Conservation (phyloP, 2,888 invertebrate species). For the Steinernema carpocapsae region DNA sequence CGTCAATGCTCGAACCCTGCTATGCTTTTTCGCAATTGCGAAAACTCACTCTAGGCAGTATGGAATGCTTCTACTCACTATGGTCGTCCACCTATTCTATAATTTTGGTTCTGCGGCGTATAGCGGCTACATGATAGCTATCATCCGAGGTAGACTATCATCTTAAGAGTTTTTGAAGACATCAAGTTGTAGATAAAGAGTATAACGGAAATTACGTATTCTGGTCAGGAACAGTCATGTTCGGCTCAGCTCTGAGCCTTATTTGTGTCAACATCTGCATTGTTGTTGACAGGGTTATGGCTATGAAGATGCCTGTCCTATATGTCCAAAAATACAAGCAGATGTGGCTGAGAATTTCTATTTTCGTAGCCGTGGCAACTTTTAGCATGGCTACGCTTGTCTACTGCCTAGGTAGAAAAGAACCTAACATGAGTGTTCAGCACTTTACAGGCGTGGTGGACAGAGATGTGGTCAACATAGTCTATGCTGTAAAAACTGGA, state of each 20-base stretch:
- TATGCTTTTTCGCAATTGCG: not conserved
- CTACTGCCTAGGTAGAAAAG: not conserved
- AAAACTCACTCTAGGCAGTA: not conserved
- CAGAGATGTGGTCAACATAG: not conserved
- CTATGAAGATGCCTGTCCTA: not conserved
- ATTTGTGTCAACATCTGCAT: not conserved
- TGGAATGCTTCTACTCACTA: not conserved
- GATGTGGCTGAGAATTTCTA: not conserved
- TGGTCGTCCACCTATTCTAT: slow-evolving; percentile 7
- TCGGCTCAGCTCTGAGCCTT: not conserved
- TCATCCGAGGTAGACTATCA: not conserved
- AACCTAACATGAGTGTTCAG: not conserved
- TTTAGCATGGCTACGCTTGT: not conserved
- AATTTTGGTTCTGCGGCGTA: not conserved
- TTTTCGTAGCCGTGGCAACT: not conserved
- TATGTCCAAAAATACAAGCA: not conserved
- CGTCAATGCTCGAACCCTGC: not conserved
- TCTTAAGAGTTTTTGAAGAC: too few species aligned
- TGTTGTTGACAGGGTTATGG: not conserved
- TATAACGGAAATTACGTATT: not conserved
- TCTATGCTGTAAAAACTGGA: not conserved
- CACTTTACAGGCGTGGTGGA: slow-evolving; percentile 1
- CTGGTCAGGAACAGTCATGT: slow-evolving; percentile 19
- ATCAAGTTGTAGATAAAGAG: not conserved
- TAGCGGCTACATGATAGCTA: not conserved